Percentiles rank a stretch among this genome's conserved stretches.
phyloP scores from a whole-genome alignment of 64 coral and sea anemone species.

The Montipora efflorescens region DNA sequence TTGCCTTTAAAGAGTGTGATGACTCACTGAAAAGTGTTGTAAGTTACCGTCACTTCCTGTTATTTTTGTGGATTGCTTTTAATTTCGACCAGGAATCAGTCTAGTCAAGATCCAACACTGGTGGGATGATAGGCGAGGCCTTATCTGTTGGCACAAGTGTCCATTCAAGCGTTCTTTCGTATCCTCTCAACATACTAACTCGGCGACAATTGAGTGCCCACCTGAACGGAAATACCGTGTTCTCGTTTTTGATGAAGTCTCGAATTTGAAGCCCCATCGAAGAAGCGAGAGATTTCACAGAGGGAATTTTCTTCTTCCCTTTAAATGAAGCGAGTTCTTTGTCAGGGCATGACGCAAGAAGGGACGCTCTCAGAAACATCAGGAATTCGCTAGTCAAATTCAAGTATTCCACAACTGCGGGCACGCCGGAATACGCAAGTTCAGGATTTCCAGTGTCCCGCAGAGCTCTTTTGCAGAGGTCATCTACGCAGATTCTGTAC shows the following conservation, averaged over 20 bases:
- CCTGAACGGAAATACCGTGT: slow-evolving; percentile 43
- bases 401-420: not conserved
- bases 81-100: too few relatives aligned
- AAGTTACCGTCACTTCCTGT: too few relatives aligned
- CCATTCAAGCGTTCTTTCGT: slow-evolving; percentile 51
- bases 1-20: too few relatives aligned
- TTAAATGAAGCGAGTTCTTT: not conserved
- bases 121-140: too few relatives aligned
- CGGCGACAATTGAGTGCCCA: slow-evolving; percentile 46
- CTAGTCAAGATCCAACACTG: too few relatives aligned
- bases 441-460: slow-evolving; percentile 11
- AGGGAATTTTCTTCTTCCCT: slow-evolving; percentile 11
- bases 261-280: slow-evolving; percentile 29
- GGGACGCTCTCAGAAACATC: not conserved
- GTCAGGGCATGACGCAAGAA: not conserved
- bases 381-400: not conserved
- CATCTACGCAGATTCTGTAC: not conserved
- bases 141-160: not conserved
- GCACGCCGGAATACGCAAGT: not conserved
- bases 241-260: slow-evolving; percentile 27
- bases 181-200: slow-evolving; percentile 10
- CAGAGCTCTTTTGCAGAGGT: not conserved
- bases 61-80: too few relatives aligned
- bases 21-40: too few relatives aligned
- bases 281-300: not conserved